Base-by-base conservation (phyloP, 2,113 vertebrate species). In the Nibea albiflora region DNA sequence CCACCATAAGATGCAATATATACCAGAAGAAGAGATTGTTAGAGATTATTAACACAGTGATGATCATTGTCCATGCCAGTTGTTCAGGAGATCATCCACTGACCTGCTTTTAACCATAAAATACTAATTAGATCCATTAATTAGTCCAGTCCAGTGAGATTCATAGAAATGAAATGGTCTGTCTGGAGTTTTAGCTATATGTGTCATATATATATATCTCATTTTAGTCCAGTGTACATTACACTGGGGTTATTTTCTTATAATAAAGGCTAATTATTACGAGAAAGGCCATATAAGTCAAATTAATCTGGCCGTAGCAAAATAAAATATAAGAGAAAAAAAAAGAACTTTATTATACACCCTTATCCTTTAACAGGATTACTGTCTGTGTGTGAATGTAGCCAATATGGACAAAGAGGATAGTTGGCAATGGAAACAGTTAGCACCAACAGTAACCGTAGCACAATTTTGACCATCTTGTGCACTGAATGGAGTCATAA, bases 51-150 rank as follows among this genome's bases (percentile, higher is more conserved):
- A 61, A 66, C 22, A 50, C 60, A 31, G 44, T 26, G 17, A 4
- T 53, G 68, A 84, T 88, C 79, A 72, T 22, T 70, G 86, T 90
- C 86, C 60, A 58, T 56, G 64, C 24, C 75, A 84, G 46, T 60
- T 81, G 63, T 80, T 85, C 74, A 76, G n/a, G 71, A 76, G 66
- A 88, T 85, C 73, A 86, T 72, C 47, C 66, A 67, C 42, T 85
- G 87, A 83, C 80, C 90, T 83, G 77, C 81, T 85, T 92, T 78
- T 49, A 82, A 75, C 39, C 49, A 71, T 66, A 52, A 84, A 84
- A 80, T 24, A 66, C 74, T 91, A 90, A 92, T 91, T 93, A 87
- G 46, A 84, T 64, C 46, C 66, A 85, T 76, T 91, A 90, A 90
- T 90, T 89, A 88, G 50, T 5, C 65, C 42, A 20, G 72, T 85